Conservation (phyloP, 2,797 vertebrate genomes). For the Ctenosaura bakeri region DNA sequence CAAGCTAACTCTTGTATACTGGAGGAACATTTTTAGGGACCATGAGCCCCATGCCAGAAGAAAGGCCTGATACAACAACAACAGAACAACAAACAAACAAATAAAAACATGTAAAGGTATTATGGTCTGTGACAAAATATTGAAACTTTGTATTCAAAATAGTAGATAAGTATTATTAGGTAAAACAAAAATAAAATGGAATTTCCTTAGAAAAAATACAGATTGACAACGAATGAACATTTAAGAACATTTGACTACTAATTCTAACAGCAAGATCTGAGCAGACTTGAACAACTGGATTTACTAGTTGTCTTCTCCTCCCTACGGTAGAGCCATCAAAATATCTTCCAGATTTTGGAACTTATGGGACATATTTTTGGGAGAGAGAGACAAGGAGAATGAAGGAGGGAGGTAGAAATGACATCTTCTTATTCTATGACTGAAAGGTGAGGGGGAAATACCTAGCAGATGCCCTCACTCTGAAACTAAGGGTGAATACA, state of each 20-base stretch:
- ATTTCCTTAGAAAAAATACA: neutral
- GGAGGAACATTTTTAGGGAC: neutral
- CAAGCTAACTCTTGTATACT: neutral
- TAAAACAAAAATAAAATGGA: neutral
- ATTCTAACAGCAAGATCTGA: neutral
- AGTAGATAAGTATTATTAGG: too few relatives aligned
- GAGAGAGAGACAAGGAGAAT: too few relatives aligned
- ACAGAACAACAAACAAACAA: too few relatives aligned
- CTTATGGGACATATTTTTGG: too few relatives aligned
- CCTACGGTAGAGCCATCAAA: neutral
- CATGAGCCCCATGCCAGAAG: neutral
- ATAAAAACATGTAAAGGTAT: too few relatives aligned
- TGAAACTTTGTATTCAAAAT: too few relatives aligned
- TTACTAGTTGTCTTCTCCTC: neutral
- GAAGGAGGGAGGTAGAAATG: too few relatives aligned
- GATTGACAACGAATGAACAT: neutral
- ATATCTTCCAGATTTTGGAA: neutral
- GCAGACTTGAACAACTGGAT: neutral
- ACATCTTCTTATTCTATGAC: too few relatives aligned
- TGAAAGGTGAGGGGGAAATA: neutral
- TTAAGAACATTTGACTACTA: neutral
- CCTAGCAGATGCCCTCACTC: neutral
- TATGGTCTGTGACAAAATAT: too few relatives aligned
- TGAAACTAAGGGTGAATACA: neutral
- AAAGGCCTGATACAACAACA: too few relatives aligned